Evolutionary conservation across 2,888 invertebrate genomes (phyloP), one percentile per base, ranked within the genome.

Genomic region (Conus canariensis): DNA sequence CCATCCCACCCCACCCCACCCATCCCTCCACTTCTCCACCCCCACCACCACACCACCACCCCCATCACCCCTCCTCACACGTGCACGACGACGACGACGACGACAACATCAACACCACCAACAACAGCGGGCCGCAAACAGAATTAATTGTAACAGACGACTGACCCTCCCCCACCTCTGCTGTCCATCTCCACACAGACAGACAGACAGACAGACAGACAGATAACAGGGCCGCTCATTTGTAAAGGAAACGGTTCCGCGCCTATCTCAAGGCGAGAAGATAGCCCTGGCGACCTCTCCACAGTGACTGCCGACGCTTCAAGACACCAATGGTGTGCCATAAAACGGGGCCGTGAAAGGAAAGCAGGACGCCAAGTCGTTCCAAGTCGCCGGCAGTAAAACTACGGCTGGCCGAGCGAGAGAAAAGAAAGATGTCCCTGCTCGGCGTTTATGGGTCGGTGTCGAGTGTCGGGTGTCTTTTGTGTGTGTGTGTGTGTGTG

Each of bases 371-470:
- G 25, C 16, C 25, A 19, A 25, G 25, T n/a, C 25, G 0, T 4
- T 77, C 7, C 14, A n/a, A 10, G 8, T 30, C 25, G 77, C 30
- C 10, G 77, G 77, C 14, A 8, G 77, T 77, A 77, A 77, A 77
- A 77, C 77, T 77, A 77, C 25, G 77, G 77, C 77, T 77, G 10
- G 30, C 77, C 77, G 25, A 77, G 8, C 9, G 77, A 77, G 77
- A 77, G 77, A 77, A 77, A 77, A 77, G 77, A 77, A 77, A 77
- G 77, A 77, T 77, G 77, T 77, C 25, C 77, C 77, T 19, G 77
- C 25, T 19, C 77, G 9, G 19, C 25, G 25, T 77, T 77, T 77
- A 77, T 77, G 77, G 77, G 0, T n/a, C 4, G 77, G 77, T 77
- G 30, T 77, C 9, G 77, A 1, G 77, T 16, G 45, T 45, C 45